Conservation (phyloP, 2,888 invertebrate species). For the Halictus ligatus region DNA sequence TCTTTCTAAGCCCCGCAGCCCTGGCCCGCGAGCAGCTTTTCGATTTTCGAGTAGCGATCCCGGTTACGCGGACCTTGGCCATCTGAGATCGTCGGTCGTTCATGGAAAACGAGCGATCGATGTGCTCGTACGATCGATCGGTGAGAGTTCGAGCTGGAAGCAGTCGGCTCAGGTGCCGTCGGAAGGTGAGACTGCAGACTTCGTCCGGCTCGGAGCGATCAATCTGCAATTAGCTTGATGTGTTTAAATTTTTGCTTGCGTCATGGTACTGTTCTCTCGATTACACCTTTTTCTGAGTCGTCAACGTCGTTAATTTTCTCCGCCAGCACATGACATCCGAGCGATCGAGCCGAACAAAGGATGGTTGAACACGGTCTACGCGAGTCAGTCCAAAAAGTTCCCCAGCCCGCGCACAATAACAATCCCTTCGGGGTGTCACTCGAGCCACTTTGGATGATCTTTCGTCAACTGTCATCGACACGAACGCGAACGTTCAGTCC, state of each 20-base stretch:
- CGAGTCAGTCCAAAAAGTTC: background rate
- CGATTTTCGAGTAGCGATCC: background rate
- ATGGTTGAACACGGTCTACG: background rate
- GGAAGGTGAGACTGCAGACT: conserved; percentile 21
- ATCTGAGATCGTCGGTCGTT: background rate
- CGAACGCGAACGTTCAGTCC: background rate
- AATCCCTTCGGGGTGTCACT: conserved; percentile 16
- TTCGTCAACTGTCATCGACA: background rate
- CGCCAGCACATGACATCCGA: background rate
- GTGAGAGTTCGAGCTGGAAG: background rate
- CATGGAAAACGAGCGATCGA: no score
- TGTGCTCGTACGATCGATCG: background rate
- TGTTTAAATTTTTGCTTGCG: background rate
- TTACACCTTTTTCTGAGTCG: background rate
- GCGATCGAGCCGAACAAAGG: no score
- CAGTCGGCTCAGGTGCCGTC: conserved; percentile 34
- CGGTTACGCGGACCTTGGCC: background rate
- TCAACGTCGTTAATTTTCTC: background rate
- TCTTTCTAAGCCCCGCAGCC: conserved; percentile 10
- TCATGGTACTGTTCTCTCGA: no score
- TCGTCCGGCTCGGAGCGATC: background rate
- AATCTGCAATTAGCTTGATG: no score
- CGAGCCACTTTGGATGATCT: background rate
- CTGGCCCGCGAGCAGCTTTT: background rate
- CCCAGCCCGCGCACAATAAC: background rate